Conservation (phyloP, 2,888 invertebrate genomes). For the Spisula subtruncata region DNA sequence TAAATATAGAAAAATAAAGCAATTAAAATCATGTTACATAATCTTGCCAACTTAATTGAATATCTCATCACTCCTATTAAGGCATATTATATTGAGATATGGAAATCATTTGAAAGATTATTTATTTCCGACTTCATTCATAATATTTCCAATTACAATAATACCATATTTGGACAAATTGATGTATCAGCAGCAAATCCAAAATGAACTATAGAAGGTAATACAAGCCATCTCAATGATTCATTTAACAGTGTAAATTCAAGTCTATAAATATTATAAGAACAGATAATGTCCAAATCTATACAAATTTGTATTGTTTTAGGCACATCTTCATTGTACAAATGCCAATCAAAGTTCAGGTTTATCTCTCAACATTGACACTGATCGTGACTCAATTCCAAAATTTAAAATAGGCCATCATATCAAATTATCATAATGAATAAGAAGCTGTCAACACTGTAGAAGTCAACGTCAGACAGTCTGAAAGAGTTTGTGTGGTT, state of each 20-base stretch:
- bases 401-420: conserved; percentile 19
- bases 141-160: neutral
- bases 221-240: neutral
- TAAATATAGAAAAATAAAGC: too few relatives aligned
- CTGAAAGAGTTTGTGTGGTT: neutral
- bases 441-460: neutral
- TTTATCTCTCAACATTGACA: neutral
- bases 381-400: neutral
- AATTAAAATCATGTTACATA: too few relatives aligned
- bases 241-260: neutral
- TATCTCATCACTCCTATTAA: too few relatives aligned
- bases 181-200: neutral
- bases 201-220: neutral
- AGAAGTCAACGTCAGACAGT: neutral
- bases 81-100: too few relatives aligned
- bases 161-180: neutral
- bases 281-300: neutral
- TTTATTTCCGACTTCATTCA: neutral
- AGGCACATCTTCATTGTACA: neutral
- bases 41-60: too few relatives aligned
- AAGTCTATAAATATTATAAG: neutral
- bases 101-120: too few relatives aligned
- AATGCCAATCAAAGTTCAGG: neutral
- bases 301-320: neutral
- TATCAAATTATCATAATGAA: conserved; percentile 1